Evolutionary conservation across 2,113 vertebrate species (phyloP).

Genomic region (Mesembrinibis cayennensis): DNA sequence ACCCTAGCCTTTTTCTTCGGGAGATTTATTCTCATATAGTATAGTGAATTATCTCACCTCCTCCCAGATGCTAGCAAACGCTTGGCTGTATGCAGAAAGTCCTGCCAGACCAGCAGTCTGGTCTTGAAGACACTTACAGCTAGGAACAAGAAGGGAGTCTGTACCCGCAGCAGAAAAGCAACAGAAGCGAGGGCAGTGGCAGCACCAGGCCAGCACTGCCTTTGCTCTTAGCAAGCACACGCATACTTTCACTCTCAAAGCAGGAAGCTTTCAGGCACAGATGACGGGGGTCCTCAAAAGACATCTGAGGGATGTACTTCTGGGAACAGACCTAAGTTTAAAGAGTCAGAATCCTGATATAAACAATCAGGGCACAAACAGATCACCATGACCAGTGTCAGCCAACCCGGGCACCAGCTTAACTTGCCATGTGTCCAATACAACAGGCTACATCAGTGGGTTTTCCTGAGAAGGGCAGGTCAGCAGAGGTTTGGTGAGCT

Average conservation of each 20-base stretch:
- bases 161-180: background rate
- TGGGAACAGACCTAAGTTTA: background rate
- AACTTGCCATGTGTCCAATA: accelerated
- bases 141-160: background rate
- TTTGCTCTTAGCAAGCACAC: background rate
- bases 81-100: background rate
- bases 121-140: background rate
- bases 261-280: background rate
- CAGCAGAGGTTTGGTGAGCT: background rate
- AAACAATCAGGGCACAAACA: background rate
- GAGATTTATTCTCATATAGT: background rate
- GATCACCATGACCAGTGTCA: accelerated
- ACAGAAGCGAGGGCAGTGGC: background rate
- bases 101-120: background rate
- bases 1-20: background rate
- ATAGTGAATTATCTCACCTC: background rate
- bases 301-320: background rate
- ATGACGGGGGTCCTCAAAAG: accelerated
- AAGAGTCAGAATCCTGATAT: background rate
- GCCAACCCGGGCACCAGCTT: background rate
- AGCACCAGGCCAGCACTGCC: background rate
- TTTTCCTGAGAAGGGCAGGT: background rate
- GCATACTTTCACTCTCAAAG: accelerated
- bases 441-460: background rate
- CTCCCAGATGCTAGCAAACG: background rate